Conservation (phyloP, 2,113 vertebrate species). For the Aspidoscelis tigris region DNA sequence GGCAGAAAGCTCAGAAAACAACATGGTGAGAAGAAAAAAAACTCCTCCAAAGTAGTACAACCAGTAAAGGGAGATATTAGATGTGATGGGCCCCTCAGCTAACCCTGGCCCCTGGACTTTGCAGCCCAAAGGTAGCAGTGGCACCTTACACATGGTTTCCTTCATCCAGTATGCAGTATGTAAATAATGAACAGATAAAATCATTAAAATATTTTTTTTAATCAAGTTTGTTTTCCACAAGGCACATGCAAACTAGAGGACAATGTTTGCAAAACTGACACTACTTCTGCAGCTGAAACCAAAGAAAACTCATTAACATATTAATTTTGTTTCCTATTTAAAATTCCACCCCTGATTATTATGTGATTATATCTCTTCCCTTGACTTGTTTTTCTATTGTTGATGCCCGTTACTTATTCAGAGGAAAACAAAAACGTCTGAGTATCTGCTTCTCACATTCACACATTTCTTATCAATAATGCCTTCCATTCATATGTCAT, state of each 20-base stretch:
- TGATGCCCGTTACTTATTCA: no score
- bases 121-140: no score
- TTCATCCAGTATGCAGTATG: no score
- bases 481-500: neutral
- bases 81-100: no score
- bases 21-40: no score
- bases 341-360: conserved; percentile 78
- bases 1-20: no score
- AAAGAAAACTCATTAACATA: conserved; percentile 76
- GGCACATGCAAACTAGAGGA: conserved; percentile 53
- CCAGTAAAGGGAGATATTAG: no score
- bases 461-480: conserved; percentile 40
- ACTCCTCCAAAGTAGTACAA: no score
- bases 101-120: no score
- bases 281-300: conserved; percentile 69
- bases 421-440: conserved; percentile 58
- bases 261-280: conserved; percentile 56
- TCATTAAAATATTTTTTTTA: conserved; percentile 47
- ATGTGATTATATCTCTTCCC: conserved; percentile 77
- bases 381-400: conserved; percentile 66
- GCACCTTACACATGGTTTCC: no score
- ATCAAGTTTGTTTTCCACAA: conserved; percentile 44
- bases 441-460: conserved; percentile 8
- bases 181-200: no score
- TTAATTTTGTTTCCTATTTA: conserved; percentile 76